Conservation (phyloP, 2,797 vertebrate species). For the Hoplostethus atlanticus region DNA sequence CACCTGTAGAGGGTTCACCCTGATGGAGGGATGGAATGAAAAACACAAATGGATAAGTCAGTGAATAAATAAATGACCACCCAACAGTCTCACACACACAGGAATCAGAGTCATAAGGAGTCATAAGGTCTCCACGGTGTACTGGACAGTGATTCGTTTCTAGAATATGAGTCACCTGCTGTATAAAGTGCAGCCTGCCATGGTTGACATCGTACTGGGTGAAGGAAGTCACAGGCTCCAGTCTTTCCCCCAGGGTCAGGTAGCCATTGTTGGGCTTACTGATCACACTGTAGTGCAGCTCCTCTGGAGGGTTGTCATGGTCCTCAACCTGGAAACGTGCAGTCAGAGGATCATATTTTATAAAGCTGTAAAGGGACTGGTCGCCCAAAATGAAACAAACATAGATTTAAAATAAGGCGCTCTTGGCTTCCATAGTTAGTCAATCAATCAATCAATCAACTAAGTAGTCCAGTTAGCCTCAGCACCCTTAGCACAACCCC, state of each 20-base stretch:
- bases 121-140: background rate
- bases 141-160: background rate
- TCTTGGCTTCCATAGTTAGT: no score
- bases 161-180: constrained; percentile 74
- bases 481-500: no score
- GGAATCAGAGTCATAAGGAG: background rate
- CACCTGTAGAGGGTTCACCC: constrained; percentile 87
- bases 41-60: background rate
- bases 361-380: background rate
- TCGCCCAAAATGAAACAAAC: background rate
- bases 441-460: background rate
- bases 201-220: constrained; percentile 91
- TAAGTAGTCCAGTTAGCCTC: background rate
- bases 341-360: background rate
- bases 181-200: constrained; percentile 88
- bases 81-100: background rate
- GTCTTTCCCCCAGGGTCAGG: constrained; percentile 84
- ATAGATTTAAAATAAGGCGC: no score
- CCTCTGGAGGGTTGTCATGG: constrained; percentile 88
- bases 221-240: constrained; percentile 86
- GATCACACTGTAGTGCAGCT: constrained; percentile 89
- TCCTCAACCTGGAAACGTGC: constrained; percentile 84
- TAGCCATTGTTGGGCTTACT: constrained; percentile 90
- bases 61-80: background rate
- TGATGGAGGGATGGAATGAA: constrained; percentile 39